phyloP scores from a whole-genome alignment of 2,888 invertebrate species.

The Leucozona laternaria region DNA sequence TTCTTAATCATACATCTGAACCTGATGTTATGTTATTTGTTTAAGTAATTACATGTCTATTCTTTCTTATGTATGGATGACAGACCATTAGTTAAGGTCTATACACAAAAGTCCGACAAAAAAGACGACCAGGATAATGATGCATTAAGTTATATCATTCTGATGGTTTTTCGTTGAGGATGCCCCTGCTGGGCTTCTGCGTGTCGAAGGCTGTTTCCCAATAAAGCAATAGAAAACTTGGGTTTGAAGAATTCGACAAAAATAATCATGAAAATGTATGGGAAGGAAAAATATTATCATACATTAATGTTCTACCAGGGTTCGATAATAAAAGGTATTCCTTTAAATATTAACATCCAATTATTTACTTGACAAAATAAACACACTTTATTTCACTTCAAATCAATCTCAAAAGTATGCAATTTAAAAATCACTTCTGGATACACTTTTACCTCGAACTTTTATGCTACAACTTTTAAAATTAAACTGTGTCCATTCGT shows the following conservation, averaged over 20 bases:
- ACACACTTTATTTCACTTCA: too few relatives aligned
- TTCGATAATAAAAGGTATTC: too few relatives aligned
- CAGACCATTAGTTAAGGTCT: constrained; percentile 17
- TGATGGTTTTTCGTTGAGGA: neutral
- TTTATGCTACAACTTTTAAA: too few relatives aligned
- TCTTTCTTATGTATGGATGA: constrained; percentile 15
- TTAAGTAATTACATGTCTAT: constrained; percentile 32
- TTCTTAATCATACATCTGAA: constrained; percentile 17
- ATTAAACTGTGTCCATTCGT: too few relatives aligned
- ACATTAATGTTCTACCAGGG: too few relatives aligned
- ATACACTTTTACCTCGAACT: too few relatives aligned
- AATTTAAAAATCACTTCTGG: too few relatives aligned
- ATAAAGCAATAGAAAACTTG: neutral
- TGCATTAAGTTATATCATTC: neutral
- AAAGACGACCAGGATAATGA: neutral
- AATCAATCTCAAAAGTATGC: too few relatives aligned
- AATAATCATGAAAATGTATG: too few relatives aligned
- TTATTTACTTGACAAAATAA: too few relatives aligned
- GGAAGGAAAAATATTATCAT: too few relatives aligned
- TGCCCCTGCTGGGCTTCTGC: neutral
- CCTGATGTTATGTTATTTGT: constrained; percentile 27
- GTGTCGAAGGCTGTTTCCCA: neutral
- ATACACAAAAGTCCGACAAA: neutral
- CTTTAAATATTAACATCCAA: too few relatives aligned
- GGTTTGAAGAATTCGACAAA: neutral